Base-by-base conservation (phyloP, 2,797 vertebrate genomes). In the Ciconia nigra region DNA sequence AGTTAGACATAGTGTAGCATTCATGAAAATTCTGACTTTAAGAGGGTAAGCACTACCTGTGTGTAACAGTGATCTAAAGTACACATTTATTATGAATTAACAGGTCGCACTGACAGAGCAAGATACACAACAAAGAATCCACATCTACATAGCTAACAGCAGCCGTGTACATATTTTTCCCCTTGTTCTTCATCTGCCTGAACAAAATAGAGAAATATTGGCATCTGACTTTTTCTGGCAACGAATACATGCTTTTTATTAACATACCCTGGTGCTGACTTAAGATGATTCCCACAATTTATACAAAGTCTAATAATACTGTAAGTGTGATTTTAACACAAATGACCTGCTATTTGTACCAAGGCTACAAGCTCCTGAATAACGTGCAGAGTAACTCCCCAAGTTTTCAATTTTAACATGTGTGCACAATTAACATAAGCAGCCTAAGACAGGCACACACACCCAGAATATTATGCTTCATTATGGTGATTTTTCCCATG, bases 321-420 rank as follows among this genome's bases (percentile, higher is more conserved):
- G 0, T 21, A 76, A 85, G 28, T 49, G 22, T 15, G 4, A 0
- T 41, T 46, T 79, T 25, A 78, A 81, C 24, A 82, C 7, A 78
- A 51, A 70, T 35, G 6, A 79, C 11, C 22, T 54, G 8, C 39
- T 76, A 35, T 37, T 65, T 58, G 18, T 41, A 80, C 9, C 46
- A 69, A 25, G 26, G 22, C 19, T 31, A 77, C 31, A 62, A 74
- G 46, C 17, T 77, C 22, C 37, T 41, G 22, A 74, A 67, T 0
- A 42, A 24, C 2, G 0, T 2, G 8, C 9, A 62, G 8, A 11
- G 13, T 22, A 81, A 67, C 4, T n/a, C 10, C 4, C 3, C 8
- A 21, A 10, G 44, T 52, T 52, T 55, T 44, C 37, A n/a, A 13
- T 80, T 83, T 37, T 33, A 44, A 47, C 1, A 1, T 3, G 4